Base-by-base conservation (phyloP, 1,140 invertebrate genomes). In the Pseudomyrmex cubaensis region DNA sequence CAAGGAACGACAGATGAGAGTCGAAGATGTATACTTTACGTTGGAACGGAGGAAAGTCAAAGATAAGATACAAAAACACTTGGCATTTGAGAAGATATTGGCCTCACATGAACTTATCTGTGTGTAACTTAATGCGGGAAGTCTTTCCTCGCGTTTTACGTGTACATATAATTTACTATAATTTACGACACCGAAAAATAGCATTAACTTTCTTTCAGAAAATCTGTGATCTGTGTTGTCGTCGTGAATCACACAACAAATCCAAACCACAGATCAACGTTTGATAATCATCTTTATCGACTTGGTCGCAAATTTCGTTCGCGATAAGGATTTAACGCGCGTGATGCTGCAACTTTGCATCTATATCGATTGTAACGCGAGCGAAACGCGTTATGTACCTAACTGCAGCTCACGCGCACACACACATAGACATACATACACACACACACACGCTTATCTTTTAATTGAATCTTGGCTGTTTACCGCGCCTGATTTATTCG, bases 391-490 rank as follows among this genome's bases (percentile, higher is more conserved):
- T 70, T 59, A 70, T 70, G 66, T 66, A 64, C 25, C 22, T 64
- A 64, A 52, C 54, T 35, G 54, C 15, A 20, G 54, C 54, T 78
- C 54, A 25, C 35, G 5, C 35, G 35, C 35, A 35, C 5, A 7
- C 35, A 35, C 35, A 35, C 35, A 35, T 7, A 35, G 5, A 35
- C 35, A 35, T 7, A 35, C 35, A 35, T 2, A 35, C 35, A 7
- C 35, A 35, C 35, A 35, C 5, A 35, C 35, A 35, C 44, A 54
- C 54, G 78, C n/a, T 77, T 83, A 83, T 83, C 82, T 83, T 83
- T 83, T 83, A 83, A 83, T 83, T 76, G 82, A 83, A 83, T 83
- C 82, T 77, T 22, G 82, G 62, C 44, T 83, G 82, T 83, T 83
- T 83, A 83, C 82, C 22, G 52, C 20, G 13, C 17, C 50, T 83